phyloP scores from a whole-genome alignment of 1,140 invertebrate genomes.

The Lamellibrachia luymesi region DNA sequence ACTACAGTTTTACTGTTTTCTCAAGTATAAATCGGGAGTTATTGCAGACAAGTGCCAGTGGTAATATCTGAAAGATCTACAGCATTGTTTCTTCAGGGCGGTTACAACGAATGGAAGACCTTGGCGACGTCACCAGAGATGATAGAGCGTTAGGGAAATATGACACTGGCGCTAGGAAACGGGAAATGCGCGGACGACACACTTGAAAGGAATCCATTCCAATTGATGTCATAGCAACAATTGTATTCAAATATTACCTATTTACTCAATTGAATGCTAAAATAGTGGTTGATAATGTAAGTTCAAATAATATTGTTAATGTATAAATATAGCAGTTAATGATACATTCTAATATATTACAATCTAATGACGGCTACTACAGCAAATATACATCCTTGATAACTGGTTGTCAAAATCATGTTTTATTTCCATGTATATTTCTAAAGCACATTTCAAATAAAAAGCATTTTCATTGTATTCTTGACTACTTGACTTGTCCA shows the following conservation, averaged over 20 bases:
- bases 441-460: not conserved
- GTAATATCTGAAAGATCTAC: not conserved
- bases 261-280: not conserved
- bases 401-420: not conserved
- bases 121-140: not conserved
- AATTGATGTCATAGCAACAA: not conserved
- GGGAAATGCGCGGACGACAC: not conserved
- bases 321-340: not conserved
- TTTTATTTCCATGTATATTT: not conserved
- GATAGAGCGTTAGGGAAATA: not conserved
- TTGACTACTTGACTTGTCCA: not conserved
- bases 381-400: not conserved
- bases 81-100: not conserved
- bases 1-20: too few species aligned
- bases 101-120: constrained; percentile 1
- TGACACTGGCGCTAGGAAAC: not conserved
- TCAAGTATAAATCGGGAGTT: too few species aligned
- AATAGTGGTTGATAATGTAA: not conserved
- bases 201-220: not conserved
- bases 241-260: not conserved
- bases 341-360: not conserved
- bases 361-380: not conserved
- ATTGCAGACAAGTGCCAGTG: too few species aligned
- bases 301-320: not conserved
- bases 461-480: not conserved